Conservation (phyloP, 2,113 vertebrate species). For the Gallinago media region DNA sequence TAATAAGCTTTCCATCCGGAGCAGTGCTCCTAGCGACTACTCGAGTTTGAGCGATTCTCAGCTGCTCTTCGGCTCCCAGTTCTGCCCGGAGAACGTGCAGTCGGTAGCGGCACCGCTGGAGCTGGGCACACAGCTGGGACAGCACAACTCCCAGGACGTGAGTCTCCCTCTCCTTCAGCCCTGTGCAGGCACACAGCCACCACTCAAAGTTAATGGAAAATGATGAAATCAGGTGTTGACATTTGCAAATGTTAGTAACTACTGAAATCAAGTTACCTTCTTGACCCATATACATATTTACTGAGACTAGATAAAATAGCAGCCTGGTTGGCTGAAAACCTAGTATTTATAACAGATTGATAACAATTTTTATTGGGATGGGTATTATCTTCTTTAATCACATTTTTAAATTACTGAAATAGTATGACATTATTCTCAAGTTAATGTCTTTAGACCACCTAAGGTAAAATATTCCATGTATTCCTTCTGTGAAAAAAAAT, state of each 20-base stretch:
- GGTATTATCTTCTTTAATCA: not conserved
- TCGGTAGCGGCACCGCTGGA: conserved; percentile 75
- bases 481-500: not conserved
- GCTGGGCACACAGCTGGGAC: conserved; percentile 69
- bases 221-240: not conserved
- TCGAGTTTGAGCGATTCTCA: conserved; percentile 89
- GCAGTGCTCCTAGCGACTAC: conserved; percentile 75
- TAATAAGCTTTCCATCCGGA: conserved; percentile 69
- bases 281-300: not conserved
- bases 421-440: not conserved
- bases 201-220: not conserved
- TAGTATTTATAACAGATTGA: not conserved
- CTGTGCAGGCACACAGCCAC: not conserved
- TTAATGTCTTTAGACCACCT: not conserved
- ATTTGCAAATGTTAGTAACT: not conserved
- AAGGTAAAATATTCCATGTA: not conserved
- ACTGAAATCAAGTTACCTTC: not conserved
- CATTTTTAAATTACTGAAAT: not conserved
- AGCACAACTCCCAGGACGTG: conserved; percentile 90
- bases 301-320: not conserved
- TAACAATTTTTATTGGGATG: not conserved
- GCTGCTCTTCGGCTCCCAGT: conserved; percentile 89
- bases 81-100: conserved; percentile 86
- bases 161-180: conserved; percentile 21
- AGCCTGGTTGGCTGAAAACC: not conserved